Base-by-base conservation (phyloP, 2,888 invertebrate species). In the Helleia helle region DNA sequence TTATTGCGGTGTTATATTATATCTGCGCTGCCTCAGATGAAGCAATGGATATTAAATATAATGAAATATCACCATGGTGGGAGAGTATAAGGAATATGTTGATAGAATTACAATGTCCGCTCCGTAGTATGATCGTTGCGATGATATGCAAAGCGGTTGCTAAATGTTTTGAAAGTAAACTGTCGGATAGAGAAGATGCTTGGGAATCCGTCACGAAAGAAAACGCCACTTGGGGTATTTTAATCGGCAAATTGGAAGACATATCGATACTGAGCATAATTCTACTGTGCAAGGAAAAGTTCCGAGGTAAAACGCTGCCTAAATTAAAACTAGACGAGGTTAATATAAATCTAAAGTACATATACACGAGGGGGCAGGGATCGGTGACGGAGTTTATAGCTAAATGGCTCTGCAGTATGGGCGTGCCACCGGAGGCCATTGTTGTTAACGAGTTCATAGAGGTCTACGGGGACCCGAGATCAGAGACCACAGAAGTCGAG, bases 191-290 rank as follows among this genome's bases (percentile, higher is more conserved):
- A 15, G 87, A 87, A 18, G 90, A 87, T 36, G 76, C 87, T 29
- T 96, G 94, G 94, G 94, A 94, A 65, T 90, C 91, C 39, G 89
- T 96, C 39, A 92, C 94, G 1, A 89, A 92, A 51, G 97, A 97
- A 62, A 90, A 91, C 55, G 92, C 95, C 28, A 91, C 93, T 62
- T 97, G 97, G 94, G 92, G 93, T 9, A 77, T 95, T 36, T 79
- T 97, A 1, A 92, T 95, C 27, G 93, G 93, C 40, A 96, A 96
- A 80, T 84, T 97, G 31, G 96, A 97, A 68, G 96, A 97, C 65
- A 88, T 95, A 47, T 90, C 95, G 2, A 87, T 94, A 40, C 83
- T 96, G 8, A 91, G 92, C 76, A 87, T 91, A 52, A 87, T 94
- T 40, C 71, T 92, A 45, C 73, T 86, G 50, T 86, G 77, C 47